Percentiles rank a stretch among this genome's conserved stretches.
Conservation (phyloP, 2,888 invertebrate genomes). For the Ectemnius lituratus region DNA sequence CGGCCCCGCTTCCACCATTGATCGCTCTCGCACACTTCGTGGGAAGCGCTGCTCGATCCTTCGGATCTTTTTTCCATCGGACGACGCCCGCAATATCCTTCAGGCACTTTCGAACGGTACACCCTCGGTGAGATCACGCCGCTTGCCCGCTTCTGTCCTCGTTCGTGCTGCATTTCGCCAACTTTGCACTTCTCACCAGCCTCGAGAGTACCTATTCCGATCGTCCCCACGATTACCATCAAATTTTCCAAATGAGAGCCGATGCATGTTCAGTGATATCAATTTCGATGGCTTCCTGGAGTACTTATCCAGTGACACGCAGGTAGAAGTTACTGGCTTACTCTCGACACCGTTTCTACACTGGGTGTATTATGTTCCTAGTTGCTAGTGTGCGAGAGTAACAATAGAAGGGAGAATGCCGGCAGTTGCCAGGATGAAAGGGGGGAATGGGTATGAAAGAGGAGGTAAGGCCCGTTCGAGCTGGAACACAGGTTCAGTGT, state of each 20-base stretch:
- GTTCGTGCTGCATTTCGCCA: not conserved
- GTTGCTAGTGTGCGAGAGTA: too few relatives aligned
- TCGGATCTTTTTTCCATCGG: conserved; percentile 40
- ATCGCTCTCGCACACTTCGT: conserved; percentile 59
- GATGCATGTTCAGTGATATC: too few relatives aligned
- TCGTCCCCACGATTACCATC: too few relatives aligned
- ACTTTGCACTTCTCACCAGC: not conserved
- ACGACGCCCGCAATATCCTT: conserved; percentile 27
- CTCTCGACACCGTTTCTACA: too few relatives aligned
- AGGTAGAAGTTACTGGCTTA: too few relatives aligned
- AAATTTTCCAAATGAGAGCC: too few relatives aligned
- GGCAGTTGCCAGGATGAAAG: too few relatives aligned
- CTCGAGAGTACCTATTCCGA: not conserved
- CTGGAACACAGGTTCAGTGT: conserved; percentile 22
- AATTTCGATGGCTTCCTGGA: too few relatives aligned
- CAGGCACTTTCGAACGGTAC: conserved; percentile 40
- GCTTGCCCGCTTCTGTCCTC: not conserved
- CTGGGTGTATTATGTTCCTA: too few relatives aligned
- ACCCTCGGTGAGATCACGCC: conserved; percentile 27
- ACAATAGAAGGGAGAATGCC: too few relatives aligned
- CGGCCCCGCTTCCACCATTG: conserved; percentile 53
- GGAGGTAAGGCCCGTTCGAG: not conserved
- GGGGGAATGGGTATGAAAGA: too few relatives aligned
- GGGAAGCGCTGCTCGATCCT: conserved; percentile 56
- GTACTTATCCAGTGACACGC: too few relatives aligned